A percentile compares a stretch with the other conserved stretches of the same genome.
phyloP scores from a whole-genome alignment of 1,140 invertebrate genomes.

The Diabrotica undecimpunctata region DNA sequence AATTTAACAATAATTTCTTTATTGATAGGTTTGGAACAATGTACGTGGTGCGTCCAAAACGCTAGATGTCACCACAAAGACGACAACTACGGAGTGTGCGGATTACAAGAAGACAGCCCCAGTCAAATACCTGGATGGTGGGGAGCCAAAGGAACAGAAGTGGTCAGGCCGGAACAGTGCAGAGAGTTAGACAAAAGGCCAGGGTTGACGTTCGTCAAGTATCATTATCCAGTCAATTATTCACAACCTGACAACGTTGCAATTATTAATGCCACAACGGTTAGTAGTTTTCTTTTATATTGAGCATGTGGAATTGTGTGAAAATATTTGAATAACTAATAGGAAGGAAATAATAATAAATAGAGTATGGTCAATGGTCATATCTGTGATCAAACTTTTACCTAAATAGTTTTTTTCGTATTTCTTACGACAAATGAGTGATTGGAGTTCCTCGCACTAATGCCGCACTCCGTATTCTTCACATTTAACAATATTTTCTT shows the following conservation, averaged over 20 bases:
- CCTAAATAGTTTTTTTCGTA: no score
- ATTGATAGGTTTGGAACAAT: conserved; percentile 61
- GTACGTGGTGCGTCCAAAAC: conserved; percentile 91
- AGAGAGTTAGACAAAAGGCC: conserved; percentile 75
- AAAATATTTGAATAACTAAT: no score
- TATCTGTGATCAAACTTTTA: no score
- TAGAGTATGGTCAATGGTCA: no score
- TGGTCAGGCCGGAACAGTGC: conserved; percentile 73
- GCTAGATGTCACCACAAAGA: conserved; percentile 83
- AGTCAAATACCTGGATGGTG: conserved; percentile 83
- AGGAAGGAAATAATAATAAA: no score
- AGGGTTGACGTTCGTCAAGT: conserved; percentile 84
- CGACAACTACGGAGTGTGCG: conserved; percentile 79
- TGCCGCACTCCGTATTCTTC: no score
- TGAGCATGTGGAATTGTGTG: no score
- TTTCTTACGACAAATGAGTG: no score
- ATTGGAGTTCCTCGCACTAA: no score
- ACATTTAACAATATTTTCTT: no score
- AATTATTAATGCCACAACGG: conserved; percentile 78
- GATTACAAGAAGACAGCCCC: conserved; percentile 67
- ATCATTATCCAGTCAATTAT: conserved; percentile 79
- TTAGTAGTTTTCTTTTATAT: conserved; percentile 26
- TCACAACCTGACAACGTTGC: conserved; percentile 80
- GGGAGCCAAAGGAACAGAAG: conserved; percentile 78
- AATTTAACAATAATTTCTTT: not conserved